Percentiles rank a stretch among this genome's conserved stretches.
These are phyloP conservation scores for Calyptomena viridis DNA, from an alignment of 2,113 vertebrate species.

Conservation along the genomic window DNA sequence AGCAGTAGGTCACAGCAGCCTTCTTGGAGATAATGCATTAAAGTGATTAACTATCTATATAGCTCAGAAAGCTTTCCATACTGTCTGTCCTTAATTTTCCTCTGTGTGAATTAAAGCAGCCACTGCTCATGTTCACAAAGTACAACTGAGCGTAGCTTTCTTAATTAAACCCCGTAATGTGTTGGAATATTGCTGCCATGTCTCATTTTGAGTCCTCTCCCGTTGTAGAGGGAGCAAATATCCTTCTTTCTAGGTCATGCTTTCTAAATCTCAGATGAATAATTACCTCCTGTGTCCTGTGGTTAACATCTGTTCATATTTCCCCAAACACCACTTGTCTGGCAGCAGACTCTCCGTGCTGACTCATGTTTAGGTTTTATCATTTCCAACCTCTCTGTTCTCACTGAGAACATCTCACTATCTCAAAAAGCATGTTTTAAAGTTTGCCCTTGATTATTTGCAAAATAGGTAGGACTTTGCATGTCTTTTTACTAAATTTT, in stretches of 20 bases:
- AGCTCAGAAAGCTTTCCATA: neutral
- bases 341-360: neutral
- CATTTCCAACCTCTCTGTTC: neutral
- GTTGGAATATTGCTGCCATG: neutral
- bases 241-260: conserved; percentile 1
- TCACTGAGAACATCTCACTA: no score
- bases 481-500: neutral
- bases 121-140: neutral
- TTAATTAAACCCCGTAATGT: neutral
- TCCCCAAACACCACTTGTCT: neutral
- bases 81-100: neutral
- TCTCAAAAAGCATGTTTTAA: neutral
- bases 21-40: neutral
- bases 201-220: neutral
- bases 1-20: neutral
- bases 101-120: neutral
- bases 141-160: neutral
- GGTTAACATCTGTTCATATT: conserved; percentile 40
- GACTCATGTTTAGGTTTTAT: neutral
- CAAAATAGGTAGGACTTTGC: neutral
- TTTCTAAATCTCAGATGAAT: neutral
- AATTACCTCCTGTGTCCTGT: conserved; percentile 35
- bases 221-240: neutral
- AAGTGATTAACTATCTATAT: neutral
- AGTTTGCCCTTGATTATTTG: neutral